Base-by-base conservation (phyloP, 2,888 invertebrate species). In the Lycophotia porphyrea region DNA sequence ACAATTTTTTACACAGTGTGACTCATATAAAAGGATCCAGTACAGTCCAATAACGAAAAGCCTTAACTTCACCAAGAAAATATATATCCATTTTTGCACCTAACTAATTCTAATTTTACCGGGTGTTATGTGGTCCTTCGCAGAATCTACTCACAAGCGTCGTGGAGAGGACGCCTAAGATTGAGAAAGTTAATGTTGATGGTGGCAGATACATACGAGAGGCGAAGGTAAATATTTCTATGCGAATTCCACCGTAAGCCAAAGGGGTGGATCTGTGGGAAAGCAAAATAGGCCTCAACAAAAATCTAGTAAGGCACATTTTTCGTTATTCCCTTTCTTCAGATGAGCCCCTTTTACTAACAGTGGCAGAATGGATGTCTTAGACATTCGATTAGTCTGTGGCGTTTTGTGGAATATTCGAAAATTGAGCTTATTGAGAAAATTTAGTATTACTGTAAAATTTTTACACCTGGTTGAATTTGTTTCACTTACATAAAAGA, bases 141-240 rank as follows among this genome's bases (percentile, higher is more conserved):
- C 97, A 99, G 99, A 98, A 98, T 93, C 97, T 99, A 94, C 98
- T 99, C 96, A 99, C 98, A 93, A 98, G 98, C 93, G 98, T 99
- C 87, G 98, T 99, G 92, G 99, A 99, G 96, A 98, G 99, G 93
- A 99, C 98, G 89, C 98, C 98, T 91, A 98, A 98, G 94, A 98
- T 99, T 92, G 99, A 99, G 95, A 98, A 98, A 93, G 98, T 99
- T 93, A 99, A 99, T 97, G 97, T 98, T 89, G 98, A 98, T 91
- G 99, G 99, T 92, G 99, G 99, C 89, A 97, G 99, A 94, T 98
- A 98, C 96, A 99, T 99, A 92, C 97, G 99, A 86, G 99, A 99
- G 97, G 99, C 99, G 91, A 99, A 99, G 99, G 99, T 99, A 98
- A 98, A 96, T 96, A 96, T 92, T 71, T 84, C 80, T 86, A 80